These are phyloP conservation scores for Aelia acuminata DNA, from an alignment of 2,888 invertebrate species.

Conservation along the genomic window DNA sequence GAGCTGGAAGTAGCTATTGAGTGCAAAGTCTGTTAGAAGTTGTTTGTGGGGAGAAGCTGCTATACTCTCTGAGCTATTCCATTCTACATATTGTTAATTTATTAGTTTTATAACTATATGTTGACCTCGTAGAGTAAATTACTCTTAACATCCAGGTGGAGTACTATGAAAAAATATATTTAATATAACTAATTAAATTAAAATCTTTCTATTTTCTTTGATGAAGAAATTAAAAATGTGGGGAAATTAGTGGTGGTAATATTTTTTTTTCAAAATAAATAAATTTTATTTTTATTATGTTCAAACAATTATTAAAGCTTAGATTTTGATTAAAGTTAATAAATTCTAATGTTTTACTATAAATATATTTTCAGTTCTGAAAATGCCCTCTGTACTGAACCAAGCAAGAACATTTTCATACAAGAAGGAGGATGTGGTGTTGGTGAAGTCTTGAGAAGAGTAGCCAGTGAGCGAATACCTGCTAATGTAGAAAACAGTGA, in stretches of 20 bases:
- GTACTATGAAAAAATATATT: too few relatives aligned
- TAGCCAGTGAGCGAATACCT: conserved; percentile 74
- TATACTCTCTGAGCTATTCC: not conserved
- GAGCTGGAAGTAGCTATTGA: too few relatives aligned
- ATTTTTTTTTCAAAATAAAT: too few relatives aligned
- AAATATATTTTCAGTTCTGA: conserved; percentile 36
- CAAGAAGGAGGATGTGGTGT: conserved; percentile 64
- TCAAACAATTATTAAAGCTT: too few relatives aligned
- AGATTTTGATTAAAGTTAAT: not conserved
- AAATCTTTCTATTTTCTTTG: not conserved
- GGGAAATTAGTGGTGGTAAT: not conserved
- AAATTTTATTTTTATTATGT: too few relatives aligned
- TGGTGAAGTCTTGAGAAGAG: conserved; percentile 64
- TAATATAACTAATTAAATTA: not conserved
- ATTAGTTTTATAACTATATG: not conserved
- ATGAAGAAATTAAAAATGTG: not conserved
- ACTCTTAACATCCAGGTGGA: too few relatives aligned
- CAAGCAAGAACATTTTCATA: conserved; percentile 56
- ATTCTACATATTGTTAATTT: not conserved
- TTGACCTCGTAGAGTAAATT: not conserved
- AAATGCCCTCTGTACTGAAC: conserved; percentile 20
- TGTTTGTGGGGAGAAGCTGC: too few relatives aligned
- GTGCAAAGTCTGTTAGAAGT: too few relatives aligned
- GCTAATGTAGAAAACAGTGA: conserved; percentile 19
- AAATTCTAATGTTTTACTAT: too few relatives aligned